Percentiles rank a stretch among this genome's conserved stretches.
These are phyloP conservation scores for Sphaerophoria rueppellii DNA, from an alignment of 2,888 invertebrate genomes.

Conservation along the genomic window DNA sequence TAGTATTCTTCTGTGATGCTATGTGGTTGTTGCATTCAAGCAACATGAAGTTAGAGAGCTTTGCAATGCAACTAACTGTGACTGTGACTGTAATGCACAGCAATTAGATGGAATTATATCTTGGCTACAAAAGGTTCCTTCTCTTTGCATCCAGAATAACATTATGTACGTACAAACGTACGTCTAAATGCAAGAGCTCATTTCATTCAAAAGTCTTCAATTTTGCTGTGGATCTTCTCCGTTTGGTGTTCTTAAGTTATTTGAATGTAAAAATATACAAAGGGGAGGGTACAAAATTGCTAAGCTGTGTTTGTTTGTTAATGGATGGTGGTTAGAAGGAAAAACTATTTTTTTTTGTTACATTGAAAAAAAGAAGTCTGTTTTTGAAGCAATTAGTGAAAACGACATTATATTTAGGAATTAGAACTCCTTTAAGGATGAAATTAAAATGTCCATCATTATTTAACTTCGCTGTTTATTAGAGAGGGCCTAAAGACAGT, in stretches of 20 bases:
- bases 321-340: constrained; percentile 40
- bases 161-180: constrained; percentile 32
- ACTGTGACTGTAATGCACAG: constrained; percentile 8
- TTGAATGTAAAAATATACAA: constrained; percentile 22
- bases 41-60: constrained; percentile 35
- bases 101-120: constrained; percentile 66
- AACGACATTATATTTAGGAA: constrained; percentile 21
- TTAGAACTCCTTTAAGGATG: constrained; percentile 7
- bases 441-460: constrained; percentile 24
- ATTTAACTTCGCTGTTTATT: constrained; percentile 6
- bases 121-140: constrained; percentile 56
- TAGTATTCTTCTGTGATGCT: not conserved
- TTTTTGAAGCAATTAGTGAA: constrained; percentile 42
- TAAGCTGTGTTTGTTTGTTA: constrained; percentile 17
- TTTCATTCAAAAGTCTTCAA: not conserved
- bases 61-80: constrained; percentile 49
- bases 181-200: not conserved
- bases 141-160: constrained; percentile 6
- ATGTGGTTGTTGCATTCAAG: constrained; percentile 33
- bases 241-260: constrained; percentile 3
- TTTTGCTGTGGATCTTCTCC: not conserved
- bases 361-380: not conserved
- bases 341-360: constrained; percentile 1
- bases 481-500: too few relatives aligned
- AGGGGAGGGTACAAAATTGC: not conserved